A percentile compares a stretch with the other conserved stretches of the same genome.
Conservation (phyloP, 2,797 vertebrate genomes). For the Nyctibius grandis region DNA sequence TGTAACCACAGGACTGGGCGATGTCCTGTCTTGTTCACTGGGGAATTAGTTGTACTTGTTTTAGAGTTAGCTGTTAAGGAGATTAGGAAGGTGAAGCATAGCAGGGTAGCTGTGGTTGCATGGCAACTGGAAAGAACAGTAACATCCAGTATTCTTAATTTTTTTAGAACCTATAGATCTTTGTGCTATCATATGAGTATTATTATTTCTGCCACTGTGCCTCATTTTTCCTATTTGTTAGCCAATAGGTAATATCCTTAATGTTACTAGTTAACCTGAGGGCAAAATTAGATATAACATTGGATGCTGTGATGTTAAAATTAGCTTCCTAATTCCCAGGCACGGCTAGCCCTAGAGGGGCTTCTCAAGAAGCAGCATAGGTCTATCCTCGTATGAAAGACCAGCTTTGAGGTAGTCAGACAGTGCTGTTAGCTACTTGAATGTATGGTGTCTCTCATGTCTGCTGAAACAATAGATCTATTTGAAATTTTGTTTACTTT, state of each 20-base stretch:
- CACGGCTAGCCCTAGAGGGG: background rate
- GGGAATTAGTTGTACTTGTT: conserved; percentile 48
- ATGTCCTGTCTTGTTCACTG: conserved; percentile 3
- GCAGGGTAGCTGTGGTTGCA: conserved; percentile 39
- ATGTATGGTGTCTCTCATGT: background rate
- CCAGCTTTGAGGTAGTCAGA: background rate
- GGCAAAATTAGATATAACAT: background rate
- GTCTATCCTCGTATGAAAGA: background rate
- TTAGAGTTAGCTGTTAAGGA: conserved; percentile 46
- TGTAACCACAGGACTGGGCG: background rate
- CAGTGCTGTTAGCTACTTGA: background rate
- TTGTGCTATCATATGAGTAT: background rate
- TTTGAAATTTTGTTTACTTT: conserved; percentile 1
- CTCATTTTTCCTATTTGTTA: background rate
- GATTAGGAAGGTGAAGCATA: conserved; percentile 44
- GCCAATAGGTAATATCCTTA: background rate
- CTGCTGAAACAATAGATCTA: background rate
- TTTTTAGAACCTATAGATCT: conserved; percentile 5
- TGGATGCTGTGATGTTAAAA: background rate
- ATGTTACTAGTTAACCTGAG: background rate
- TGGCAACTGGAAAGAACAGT: conserved; percentile 48
- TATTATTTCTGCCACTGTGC: background rate
- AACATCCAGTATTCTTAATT: conserved; percentile 43
- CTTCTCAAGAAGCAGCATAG: background rate
- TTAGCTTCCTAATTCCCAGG: background rate